Conservation (phyloP, 92 coral and sea anemone genomes). For the Muricea muricata region DNA sequence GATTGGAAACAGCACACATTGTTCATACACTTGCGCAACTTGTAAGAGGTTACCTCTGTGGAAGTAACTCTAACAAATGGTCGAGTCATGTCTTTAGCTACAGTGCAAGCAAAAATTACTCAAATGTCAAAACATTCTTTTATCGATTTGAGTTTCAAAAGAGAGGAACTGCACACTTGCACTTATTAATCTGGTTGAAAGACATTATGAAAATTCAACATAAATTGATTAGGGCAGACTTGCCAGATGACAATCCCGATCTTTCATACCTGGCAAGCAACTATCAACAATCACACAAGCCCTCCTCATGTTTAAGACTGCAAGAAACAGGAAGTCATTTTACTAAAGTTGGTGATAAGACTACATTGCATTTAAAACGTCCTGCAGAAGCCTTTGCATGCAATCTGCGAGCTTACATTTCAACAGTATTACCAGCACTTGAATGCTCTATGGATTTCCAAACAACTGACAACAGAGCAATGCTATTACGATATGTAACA, state of each 20-base stretch:
- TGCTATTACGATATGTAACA: conserved; percentile 45
- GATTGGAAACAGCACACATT: background rate
- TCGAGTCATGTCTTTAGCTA: background rate
- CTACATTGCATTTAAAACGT: conserved; percentile 4
- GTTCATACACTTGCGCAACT: conserved; percentile 9
- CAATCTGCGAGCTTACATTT: conserved; percentile 55
- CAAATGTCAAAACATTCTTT: conserved; percentile 26
- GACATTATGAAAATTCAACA: background rate
- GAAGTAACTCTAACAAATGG: conserved; percentile 21
- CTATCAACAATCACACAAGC: background rate
- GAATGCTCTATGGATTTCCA: conserved; percentile 64
- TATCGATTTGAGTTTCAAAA: conserved; percentile 41
- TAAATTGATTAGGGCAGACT: background rate
- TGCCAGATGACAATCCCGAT: background rate
- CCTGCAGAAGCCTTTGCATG: conserved; percentile 43
- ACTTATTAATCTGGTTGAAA: conserved; percentile 15
- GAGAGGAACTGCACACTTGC: conserved; percentile 39
- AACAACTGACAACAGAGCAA: conserved; percentile 45
- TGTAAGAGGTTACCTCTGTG: conserved; percentile 19
- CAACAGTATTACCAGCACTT: too few species aligned
- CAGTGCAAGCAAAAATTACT: background rate
- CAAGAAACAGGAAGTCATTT: too few species aligned
- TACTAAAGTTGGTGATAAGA: too few species aligned
- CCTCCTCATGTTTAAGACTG: background rate
- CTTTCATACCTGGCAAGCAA: background rate